Evolutionary conservation across 2,113 vertebrate species (phyloP).

Genomic region (Hippopotamus amphibius): DNA sequence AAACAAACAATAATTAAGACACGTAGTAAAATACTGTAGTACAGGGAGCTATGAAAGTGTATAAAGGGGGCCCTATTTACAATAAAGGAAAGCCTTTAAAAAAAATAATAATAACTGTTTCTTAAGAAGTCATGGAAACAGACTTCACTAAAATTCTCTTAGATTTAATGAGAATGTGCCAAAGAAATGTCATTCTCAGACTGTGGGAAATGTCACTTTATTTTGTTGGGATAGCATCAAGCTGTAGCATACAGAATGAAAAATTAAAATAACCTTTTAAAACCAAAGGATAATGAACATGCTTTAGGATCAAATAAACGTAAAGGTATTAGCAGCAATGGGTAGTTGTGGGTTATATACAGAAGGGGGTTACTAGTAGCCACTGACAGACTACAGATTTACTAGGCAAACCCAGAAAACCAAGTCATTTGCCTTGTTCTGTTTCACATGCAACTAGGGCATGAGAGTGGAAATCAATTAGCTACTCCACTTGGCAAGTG

Average conservation of each 20-base stretch:
- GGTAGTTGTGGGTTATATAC: neutral
- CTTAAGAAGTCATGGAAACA: neutral
- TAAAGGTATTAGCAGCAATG: neutral
- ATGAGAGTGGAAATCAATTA: neutral
- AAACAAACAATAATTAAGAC: too few relatives aligned
- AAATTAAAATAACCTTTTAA: neutral
- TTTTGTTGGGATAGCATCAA: neutral
- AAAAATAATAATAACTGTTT: too few relatives aligned
- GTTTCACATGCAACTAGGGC: neutral
- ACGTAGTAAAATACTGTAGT: too few relatives aligned
- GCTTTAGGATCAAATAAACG: neutral
- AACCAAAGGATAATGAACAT: constrained; percentile 11
- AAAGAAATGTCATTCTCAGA: constrained; percentile 11
- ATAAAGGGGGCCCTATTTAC: too few relatives aligned
- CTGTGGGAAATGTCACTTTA: neutral
- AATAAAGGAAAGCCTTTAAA: too few relatives aligned
- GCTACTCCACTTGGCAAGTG: neutral
- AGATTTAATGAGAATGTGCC: neutral
- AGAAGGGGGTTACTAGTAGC: neutral
- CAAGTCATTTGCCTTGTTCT: neutral
- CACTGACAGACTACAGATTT: neutral
- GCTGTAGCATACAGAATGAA: neutral
- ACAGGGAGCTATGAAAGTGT: too few relatives aligned
- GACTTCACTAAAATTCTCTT: neutral
- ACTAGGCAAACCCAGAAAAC: neutral